These are phyloP conservation scores for Noturus placidus DNA, from an alignment of 2,113 vertebrate genomes.

Conservation along the genomic window DNA sequence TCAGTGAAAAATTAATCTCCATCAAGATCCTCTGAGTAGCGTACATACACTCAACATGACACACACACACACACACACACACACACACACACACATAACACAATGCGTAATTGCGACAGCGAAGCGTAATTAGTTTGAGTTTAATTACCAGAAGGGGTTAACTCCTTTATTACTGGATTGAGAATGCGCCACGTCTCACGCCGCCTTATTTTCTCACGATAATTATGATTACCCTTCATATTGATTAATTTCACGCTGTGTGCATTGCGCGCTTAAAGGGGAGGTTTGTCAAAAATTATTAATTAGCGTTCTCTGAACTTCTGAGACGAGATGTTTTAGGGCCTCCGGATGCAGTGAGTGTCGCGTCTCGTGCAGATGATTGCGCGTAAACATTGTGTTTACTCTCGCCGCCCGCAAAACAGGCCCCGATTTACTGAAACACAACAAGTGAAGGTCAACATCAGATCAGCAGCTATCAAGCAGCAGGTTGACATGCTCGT, in stretches of 20 bases:
- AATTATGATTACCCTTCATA: conserved; percentile 49
- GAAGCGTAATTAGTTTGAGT: conserved; percentile 46
- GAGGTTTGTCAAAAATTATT: conserved; percentile 31
- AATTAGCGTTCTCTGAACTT: conserved; percentile 30
- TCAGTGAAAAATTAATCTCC: background rate
- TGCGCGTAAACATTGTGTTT: conserved; percentile 19
- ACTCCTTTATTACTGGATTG: conserved; percentile 39
- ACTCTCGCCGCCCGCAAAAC: background rate
- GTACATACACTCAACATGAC: background rate
- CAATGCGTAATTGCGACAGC: conserved; percentile 49
- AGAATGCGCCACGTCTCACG: conserved; percentile 38
- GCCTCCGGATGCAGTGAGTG: conserved; percentile 8
- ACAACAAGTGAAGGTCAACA: conserved; percentile 33
- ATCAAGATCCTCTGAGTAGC: background rate
- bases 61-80: conserved; percentile 46
- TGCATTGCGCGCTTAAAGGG: conserved; percentile 32
- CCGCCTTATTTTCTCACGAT: conserved; percentile 45
- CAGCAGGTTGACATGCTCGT: conserved; percentile 17
- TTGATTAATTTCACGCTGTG: conserved; percentile 35
- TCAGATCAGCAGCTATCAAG: conserved; percentile 27
- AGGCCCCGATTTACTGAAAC: conserved; percentile 33
- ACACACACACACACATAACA: conserved; percentile 53
- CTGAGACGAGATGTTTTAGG: background rate
- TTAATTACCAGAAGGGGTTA: conserved; percentile 51
- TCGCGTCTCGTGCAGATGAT: background rate